Base-by-base conservation (phyloP, 2,888 invertebrate species). In the Thymelicus acteon region DNA sequence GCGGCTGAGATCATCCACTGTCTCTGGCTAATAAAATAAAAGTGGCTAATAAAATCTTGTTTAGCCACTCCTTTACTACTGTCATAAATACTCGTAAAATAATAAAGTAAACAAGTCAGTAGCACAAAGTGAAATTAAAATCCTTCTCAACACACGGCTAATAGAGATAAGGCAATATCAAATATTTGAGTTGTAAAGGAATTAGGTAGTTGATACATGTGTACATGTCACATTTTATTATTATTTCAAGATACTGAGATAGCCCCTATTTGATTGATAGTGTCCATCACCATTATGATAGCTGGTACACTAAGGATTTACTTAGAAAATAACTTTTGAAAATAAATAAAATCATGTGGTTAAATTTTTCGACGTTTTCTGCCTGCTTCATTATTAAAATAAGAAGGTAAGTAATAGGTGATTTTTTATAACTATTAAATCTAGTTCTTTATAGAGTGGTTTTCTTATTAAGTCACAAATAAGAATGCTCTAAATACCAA, bases 171-270 rank as follows among this genome's bases (percentile, higher is more conserved):
- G 13, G 40, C 40, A 65, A 10, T 13, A 65, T 65, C 64, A 65
- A 65, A 65, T 65, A 65, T 65, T 65, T 49, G 54, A 12, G 6
- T 8, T 52, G 37, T 49, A 64, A 40, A 64, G 40, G 64, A 52
- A 54, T 64, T 64, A 64, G 39, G 60, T 40, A 40, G 39, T 40
- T 40, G n/a, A 19, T 39, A 60, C 3, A 3, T 39, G 6, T 40
- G 60, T 60, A 19, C 37, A 8, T n/a, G 31, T 57, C 60, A 60
- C 60, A 40, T 40, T 40, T 39, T 60, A 60, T 60, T 60, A 15
- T 60, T 40, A 40, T 62, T 62, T 47, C 47, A 62, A 62, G 47
- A 48, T 57, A 12, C 10, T 60, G 10, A 6, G 15, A 60, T 60
- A 58, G 54, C 8, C 37, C 24, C 47, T 10, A 24, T 12, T 58